These are phyloP conservation scores for Saccopteryx bilineata DNA, from an alignment of 2,113 vertebrate species.

Conservation along the genomic window DNA sequence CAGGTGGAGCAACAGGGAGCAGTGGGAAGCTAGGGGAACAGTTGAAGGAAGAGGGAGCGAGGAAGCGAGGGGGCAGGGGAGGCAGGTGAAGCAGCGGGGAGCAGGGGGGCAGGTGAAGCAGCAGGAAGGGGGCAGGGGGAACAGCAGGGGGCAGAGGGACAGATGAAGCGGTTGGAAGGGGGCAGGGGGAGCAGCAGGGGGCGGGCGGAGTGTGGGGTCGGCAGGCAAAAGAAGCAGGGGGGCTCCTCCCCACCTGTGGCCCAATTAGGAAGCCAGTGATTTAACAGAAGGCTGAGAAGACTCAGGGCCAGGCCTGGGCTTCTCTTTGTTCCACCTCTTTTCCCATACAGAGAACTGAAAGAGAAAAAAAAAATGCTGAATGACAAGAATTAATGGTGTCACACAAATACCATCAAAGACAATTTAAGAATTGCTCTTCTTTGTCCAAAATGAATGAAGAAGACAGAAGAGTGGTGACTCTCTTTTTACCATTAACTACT, in stretches of 20 bases:
- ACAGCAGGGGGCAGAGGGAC: not conserved
- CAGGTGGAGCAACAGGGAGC: not conserved
- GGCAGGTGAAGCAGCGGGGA: not conserved
- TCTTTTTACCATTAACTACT: not conserved
- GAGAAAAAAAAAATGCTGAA: not conserved
- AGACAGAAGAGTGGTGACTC: not conserved
- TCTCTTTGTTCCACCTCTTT: conserved; percentile 50
- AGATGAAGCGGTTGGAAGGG: not conserved
- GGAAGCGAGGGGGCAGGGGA: not conserved
- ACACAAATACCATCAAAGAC: conserved; percentile 47
- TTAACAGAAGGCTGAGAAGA: conserved; percentile 18
- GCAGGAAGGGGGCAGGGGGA: not conserved
- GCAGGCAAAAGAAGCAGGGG: not conserved
- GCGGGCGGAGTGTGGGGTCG: not conserved
- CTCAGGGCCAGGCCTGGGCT: not conserved
- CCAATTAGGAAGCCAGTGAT: conserved; percentile 30
- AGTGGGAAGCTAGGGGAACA: not conserved
- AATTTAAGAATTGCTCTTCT: not conserved
- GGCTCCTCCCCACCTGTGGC: conserved; percentile 6
- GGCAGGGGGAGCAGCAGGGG: not conserved
- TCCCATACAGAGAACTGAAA: conserved; percentile 36
- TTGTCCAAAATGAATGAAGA: not conserved
- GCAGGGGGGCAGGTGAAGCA: not conserved
- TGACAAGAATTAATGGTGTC: conserved; percentile 63
- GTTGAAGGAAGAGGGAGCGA: not conserved